Conservation (phyloP, 2,797 vertebrate genomes). For the Pelobates cultripes region DNA sequence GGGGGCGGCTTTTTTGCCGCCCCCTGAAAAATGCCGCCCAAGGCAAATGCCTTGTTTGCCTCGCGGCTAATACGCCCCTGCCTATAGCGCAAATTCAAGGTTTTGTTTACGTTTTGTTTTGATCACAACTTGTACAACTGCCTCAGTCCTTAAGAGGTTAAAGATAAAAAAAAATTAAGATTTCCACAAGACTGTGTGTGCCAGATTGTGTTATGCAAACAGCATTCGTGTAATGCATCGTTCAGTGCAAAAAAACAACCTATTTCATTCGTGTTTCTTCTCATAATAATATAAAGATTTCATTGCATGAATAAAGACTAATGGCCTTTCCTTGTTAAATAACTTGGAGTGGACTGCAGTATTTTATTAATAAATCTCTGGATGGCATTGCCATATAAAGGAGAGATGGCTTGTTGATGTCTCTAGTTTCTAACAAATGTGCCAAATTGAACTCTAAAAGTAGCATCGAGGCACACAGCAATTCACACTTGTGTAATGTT, state of each 20-base stretch:
- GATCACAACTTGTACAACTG: no score
- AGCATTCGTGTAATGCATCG: background rate
- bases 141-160: no score
- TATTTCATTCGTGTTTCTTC: background rate
- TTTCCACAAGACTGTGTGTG: no score
- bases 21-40: no score
- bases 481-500: constrained; percentile 37
- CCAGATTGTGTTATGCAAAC: no score
- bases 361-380: constrained; percentile 28
- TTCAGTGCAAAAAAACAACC: background rate
- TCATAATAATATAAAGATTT: background rate
- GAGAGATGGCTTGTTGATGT: constrained; percentile 33
- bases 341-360: constrained; percentile 14
- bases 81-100: no score
- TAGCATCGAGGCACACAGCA: constrained; percentile 15
- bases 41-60: no score
- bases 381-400: constrained; percentile 40
- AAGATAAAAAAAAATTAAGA: no score
- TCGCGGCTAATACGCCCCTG: no score
- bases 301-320: background rate
- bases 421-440: constrained; percentile 46
- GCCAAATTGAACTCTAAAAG: constrained; percentile 47
- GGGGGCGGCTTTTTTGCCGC: no score
- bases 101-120: no score
- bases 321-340: constrained; percentile 14